Conservation (phyloP, 2,797 vertebrate species). For the Chromis chromis region DNA sequence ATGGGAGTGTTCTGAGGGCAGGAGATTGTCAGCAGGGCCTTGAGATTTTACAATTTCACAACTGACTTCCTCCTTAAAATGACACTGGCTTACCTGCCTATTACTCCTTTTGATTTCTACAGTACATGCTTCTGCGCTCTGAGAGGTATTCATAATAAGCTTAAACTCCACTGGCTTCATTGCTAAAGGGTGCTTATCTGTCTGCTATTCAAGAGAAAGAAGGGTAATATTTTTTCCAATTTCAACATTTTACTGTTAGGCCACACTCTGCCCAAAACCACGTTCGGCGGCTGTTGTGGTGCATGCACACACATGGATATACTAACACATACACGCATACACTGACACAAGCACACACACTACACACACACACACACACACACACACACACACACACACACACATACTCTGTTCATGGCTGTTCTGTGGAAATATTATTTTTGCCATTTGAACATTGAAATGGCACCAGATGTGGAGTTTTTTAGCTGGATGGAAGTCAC, state of each 20-base stretch:
- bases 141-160: conserved; percentile 87
- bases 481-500: conserved; percentile 63
- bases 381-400: conserved; percentile 19
- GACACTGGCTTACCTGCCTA: conserved; percentile 83
- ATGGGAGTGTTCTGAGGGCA: conserved; percentile 76
- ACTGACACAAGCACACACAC: not conserved
- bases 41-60: conserved; percentile 87
- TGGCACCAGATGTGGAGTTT: conserved; percentile 68
- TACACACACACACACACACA: not conserved
- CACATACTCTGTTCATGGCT: conserved; percentile 16
- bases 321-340: conserved; percentile 36
- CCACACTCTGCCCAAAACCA: conserved; percentile 67
- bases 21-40: conserved; percentile 80
- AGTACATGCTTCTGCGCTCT: conserved; percentile 83
- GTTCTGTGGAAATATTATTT: conserved; percentile 61
- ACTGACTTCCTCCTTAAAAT: conserved; percentile 86
- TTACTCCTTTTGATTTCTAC: conserved; percentile 87
- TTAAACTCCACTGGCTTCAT: conserved; percentile 82
- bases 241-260: conserved; percentile 80
- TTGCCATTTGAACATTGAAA: conserved; percentile 66
- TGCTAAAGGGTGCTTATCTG: conserved; percentile 87
- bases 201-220: conserved; percentile 82
- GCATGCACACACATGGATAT: conserved; percentile 47
- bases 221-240: conserved; percentile 85
- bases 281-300: conserved; percentile 60